Evolutionary conservation across 2,113 vertebrate species (phyloP).

Genomic region (Suricata suricatta): DNA sequence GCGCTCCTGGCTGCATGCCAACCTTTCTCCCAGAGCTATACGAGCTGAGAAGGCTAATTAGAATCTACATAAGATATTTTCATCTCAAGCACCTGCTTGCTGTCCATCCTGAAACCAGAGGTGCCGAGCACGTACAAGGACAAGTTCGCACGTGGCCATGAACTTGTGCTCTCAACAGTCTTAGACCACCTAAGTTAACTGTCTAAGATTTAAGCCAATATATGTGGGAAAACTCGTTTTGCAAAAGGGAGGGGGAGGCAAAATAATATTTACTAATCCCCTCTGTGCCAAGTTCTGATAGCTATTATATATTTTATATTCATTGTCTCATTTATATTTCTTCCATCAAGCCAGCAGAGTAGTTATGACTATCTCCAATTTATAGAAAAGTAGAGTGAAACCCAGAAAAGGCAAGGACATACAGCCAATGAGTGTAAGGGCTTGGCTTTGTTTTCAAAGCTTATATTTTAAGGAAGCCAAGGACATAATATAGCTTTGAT

Average conservation of each 20-base stretch:
- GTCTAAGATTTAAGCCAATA: not conserved
- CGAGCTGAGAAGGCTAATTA: constrained; percentile 26
- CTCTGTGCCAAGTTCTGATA: not conserved
- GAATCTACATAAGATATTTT: not conserved
- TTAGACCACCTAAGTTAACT: not conserved
- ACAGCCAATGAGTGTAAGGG: not conserved
- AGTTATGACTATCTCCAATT: not conserved
- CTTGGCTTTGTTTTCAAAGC: not conserved
- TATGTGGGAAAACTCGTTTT: not conserved
- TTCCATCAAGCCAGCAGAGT: not conserved
- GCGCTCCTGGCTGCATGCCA: not conserved
- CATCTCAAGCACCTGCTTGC: not conserved
- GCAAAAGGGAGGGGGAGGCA: not conserved
- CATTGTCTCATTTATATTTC: not conserved
- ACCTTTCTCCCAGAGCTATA: not conserved
- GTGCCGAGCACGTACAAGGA: not conserved
- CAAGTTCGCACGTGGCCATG: not conserved
- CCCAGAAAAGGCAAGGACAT: not conserved
- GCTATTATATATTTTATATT: not conserved
- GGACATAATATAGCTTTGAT: not conserved
- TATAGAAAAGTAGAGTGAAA: not conserved
- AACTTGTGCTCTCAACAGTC: not conserved
- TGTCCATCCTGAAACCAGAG: not conserved
- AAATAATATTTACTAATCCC: not conserved
- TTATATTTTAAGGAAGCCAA: not conserved